A percentile compares a stretch with the other conserved stretches of the same genome.
phyloP scores from a whole-genome alignment of 2,113 vertebrate species.

The Trichomycterus rosablanca region DNA sequence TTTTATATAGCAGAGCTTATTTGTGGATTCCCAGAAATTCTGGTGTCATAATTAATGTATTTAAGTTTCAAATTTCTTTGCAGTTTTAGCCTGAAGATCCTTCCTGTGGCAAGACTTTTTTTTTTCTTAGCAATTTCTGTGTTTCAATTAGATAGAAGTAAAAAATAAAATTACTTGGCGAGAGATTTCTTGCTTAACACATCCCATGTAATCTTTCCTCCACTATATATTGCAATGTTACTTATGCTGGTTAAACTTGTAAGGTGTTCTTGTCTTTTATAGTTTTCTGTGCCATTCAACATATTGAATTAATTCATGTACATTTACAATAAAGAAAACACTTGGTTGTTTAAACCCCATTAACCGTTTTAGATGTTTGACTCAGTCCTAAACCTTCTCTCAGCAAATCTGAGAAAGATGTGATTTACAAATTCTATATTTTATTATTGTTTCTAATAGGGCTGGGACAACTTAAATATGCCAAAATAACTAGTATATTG shows the following conservation, averaged over 20 bases:
- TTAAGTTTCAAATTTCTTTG: conserved; percentile 87
- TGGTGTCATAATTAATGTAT: conserved; percentile 81
- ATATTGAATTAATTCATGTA: conserved; percentile 83
- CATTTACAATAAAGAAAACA: conserved; percentile 85
- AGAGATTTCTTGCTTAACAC: conserved; percentile 50
- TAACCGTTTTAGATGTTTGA: conserved; percentile 53
- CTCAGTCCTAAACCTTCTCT: background rate
- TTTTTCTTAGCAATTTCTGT: conserved; percentile 59
- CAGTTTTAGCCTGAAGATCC: conserved; percentile 87
- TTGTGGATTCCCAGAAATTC: conserved; percentile 76
- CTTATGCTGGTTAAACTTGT: conserved; percentile 66
- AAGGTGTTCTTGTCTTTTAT: conserved; percentile 70
- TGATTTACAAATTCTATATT: no score
- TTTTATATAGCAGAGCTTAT: conserved; percentile 58
- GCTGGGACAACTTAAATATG: background rate
- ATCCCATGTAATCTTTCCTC: conserved; percentile 60
- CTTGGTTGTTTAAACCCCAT: conserved; percentile 63
- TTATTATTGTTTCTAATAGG: background rate
- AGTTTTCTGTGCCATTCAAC: conserved; percentile 90
- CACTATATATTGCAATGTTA: conserved; percentile 65
- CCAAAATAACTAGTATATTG: no score
- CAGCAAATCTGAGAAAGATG: no score
- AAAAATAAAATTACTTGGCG: conserved; percentile 39
- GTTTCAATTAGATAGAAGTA: conserved; percentile 58
- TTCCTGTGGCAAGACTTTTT: conserved; percentile 52